Conservation (phyloP, 1,140 invertebrate species). For the Potamilus streckersoni region DNA sequence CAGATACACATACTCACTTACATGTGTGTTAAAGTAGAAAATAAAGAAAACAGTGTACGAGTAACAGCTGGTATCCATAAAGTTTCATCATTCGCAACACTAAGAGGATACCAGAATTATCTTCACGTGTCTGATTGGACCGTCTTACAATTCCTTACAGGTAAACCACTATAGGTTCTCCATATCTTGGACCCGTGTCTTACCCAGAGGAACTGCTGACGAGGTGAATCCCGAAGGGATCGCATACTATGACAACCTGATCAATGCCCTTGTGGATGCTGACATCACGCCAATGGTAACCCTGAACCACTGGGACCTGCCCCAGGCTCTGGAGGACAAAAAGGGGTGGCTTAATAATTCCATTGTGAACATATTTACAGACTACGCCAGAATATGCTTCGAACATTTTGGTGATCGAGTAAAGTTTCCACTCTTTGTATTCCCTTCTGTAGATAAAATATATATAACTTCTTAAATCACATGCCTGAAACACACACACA, state of each 20-base stretch:
- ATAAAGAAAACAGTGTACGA: too few relatives aligned
- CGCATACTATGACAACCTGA: slow-evolving; percentile 55
- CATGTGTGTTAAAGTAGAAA: too few relatives aligned
- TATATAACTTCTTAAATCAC: too few relatives aligned
- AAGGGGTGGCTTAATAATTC: slow-evolving; percentile 72
- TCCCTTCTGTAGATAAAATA: too few relatives aligned
- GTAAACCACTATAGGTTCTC: slow-evolving; percentile 59
- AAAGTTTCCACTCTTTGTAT: slow-evolving; percentile 5
- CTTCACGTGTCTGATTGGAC: neutral
- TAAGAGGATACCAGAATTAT: neutral
- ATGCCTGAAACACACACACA: too few relatives aligned
- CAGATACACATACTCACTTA: too few relatives aligned
- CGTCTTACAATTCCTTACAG: slow-evolving; percentile 28
- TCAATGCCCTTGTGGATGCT: slow-evolving; percentile 48
- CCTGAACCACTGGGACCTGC: slow-evolving; percentile 70
- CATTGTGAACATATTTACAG: slow-evolving; percentile 70
- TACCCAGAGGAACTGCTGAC: neutral
- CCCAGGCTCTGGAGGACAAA: slow-evolving; percentile 61
- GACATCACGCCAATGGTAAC: slow-evolving; percentile 69
- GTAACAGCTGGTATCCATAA: too few relatives aligned
- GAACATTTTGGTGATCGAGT: slow-evolving; percentile 64
- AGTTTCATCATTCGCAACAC: too few relatives aligned
- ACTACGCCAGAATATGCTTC: slow-evolving; percentile 67
- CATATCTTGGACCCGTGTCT: slow-evolving; percentile 49
- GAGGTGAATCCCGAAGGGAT: slow-evolving; percentile 37